Base-by-base conservation (phyloP, 2,888 invertebrate species). In the Ichneumoninae sp. region DNA sequence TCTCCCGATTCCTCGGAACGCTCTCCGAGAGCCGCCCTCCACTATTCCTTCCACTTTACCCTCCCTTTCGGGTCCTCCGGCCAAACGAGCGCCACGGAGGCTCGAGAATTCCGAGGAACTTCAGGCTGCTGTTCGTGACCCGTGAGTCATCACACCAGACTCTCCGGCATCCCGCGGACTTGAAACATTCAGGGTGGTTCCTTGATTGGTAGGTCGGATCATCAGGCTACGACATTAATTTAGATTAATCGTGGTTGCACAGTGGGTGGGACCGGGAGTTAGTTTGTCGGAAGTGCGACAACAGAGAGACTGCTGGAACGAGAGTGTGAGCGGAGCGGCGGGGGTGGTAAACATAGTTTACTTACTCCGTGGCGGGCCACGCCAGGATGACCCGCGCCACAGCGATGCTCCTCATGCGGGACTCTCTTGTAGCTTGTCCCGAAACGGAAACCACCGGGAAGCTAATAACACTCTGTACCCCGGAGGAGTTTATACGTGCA, bases 221-320 rank as follows among this genome's bases (percentile, higher is more conserved):
- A 85, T 87, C 77, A 73, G 66, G 54, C 81, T 81, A 80, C 80
- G 83, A 83, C 89, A 89, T 91, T 91, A 91, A 91, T 92, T 91
- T 90, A 89, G 88, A 91, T 91, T 91, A 90, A 90, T 91, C 85
- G 88, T 47, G 83, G 86, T 85, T 85, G 73, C 74, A 82, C 60
- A 52, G 36, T 40, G 63, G 60, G 74, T 60, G 26, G 36, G 60
- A 50, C 68, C 50, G 65, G 75, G 78, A n/a, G 65, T 54, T 7
- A 60, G 69, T 60, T 50, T 7, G 77, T 65, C 36, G 26, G 47
- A 40, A 65, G 70, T 80, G 73, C 81, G 66, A 78, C 81, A 66
- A 65, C 63, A 47, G 69, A 80, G 47, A 40, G 19, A 57, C 69
- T 47, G 66, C 54, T 50, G 57, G 68, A 52, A 78, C 77, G 69